Conservation (phyloP, 1,140 invertebrate species). For the Aphaenogaster ashmeadi region DNA sequence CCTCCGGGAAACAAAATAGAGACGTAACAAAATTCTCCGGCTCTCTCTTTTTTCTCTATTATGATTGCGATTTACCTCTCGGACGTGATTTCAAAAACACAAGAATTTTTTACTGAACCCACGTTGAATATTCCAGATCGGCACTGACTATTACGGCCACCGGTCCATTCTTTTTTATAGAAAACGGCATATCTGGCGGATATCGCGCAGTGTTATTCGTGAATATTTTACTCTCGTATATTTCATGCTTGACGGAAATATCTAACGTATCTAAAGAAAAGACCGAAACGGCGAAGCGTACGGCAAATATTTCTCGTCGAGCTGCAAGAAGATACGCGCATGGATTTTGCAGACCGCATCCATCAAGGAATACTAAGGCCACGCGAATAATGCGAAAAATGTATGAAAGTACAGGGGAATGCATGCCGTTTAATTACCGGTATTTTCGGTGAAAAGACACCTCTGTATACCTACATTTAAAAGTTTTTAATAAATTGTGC, state of each 20-base stretch:
- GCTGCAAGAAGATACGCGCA: slow-evolving; percentile 29
- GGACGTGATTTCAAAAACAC: slow-evolving; percentile 29
- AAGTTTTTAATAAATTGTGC: slow-evolving; percentile 23
- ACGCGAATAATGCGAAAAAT: slow-evolving; percentile 40
- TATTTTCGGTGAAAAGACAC: neutral
- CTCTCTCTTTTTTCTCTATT: neutral
- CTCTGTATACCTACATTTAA: neutral
- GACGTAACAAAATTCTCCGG: slow-evolving; percentile 8
- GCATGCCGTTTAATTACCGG: slow-evolving; percentile 20
- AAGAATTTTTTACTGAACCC: neutral
- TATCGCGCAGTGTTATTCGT: slow-evolving; percentile 37
- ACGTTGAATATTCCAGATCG: slow-evolving; percentile 30
- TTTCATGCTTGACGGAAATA: slow-evolving; percentile 61
- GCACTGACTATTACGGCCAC: slow-evolving; percentile 4
- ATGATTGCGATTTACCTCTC: slow-evolving; percentile 30
- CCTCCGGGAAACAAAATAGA: neutral
- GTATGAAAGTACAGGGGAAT: neutral
- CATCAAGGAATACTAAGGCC: slow-evolving; percentile 33
- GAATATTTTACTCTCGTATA: slow-evolving; percentile 60
- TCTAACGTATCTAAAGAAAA: slow-evolving; percentile 61
- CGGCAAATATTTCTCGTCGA: slow-evolving; percentile 56
- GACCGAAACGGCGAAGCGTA: slow-evolving; percentile 40
- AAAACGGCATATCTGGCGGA: neutral
- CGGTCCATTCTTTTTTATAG: slow-evolving; percentile 33
- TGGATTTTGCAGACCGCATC: slow-evolving; percentile 52